phyloP scores from a whole-genome alignment of 2,113 vertebrate species.

The Pluvianellus socialis region DNA sequence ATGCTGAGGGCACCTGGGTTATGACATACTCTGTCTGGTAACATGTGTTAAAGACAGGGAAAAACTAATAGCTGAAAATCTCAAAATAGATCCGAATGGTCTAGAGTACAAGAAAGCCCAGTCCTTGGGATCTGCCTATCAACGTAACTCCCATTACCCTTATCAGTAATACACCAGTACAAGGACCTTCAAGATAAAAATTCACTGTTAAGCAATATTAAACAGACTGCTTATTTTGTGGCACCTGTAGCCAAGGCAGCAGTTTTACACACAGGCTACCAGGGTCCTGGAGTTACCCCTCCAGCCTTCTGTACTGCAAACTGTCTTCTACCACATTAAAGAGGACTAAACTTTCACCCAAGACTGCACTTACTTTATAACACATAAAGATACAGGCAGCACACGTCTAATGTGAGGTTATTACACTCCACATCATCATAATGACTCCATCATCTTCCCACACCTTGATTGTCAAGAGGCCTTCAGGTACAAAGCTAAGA shows the following conservation, averaged over 20 bases:
- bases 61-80: neutral
- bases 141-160: neutral
- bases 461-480: neutral
- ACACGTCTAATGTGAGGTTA: rapidly evolving
- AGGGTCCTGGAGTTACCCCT: neutral
- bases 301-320: neutral
- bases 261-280: neutral
- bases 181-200: neutral
- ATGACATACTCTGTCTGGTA: neutral
- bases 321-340: neutral
- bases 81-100: neutral
- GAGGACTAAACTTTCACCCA: neutral
- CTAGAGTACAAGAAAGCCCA: neutral
- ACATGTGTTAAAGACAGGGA: neutral
- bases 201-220: neutral
- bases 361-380: neutral
- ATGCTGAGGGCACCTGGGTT: neutral
- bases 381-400: neutral
- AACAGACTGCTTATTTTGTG: neutral
- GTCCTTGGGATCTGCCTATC: neutral
- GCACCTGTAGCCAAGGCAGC: neutral
- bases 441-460: neutral
- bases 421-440: neutral
- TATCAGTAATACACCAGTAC: neutral
- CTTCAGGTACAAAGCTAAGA: neutral